Evolutionary conservation across 2,888 invertebrate genomes (phyloP).

Genomic region (Nasonovia ribisnigri): DNA sequence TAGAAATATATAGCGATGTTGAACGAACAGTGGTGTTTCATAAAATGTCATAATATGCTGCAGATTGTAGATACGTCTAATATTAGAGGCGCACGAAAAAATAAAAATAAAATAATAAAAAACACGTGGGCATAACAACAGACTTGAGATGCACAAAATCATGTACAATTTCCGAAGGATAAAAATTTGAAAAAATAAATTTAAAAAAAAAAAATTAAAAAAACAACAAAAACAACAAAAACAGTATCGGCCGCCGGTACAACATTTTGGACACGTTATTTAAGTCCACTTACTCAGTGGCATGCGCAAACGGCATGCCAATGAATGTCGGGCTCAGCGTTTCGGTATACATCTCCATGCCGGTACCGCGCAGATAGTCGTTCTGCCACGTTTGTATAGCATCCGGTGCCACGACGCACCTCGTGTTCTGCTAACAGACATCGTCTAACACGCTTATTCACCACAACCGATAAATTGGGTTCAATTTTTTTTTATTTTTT

Average conservation of each 20-base stretch:
- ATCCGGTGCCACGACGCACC: conserved; percentile 65
- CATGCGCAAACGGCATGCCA: conserved; percentile 99
- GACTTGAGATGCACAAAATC: conserved; percentile 61
- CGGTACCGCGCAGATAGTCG: conserved; percentile 99
- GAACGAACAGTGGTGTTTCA: conserved; percentile 16
- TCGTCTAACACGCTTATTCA: conserved; percentile 65
- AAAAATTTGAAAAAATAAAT: conserved; percentile 6
- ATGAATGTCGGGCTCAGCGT: conserved; percentile 99
- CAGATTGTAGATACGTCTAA: not conserved
- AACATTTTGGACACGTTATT: conserved; percentile 54
- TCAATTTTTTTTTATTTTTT: conserved; percentile 43
- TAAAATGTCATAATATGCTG: conserved; percentile 3
- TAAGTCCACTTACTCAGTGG: conserved; percentile 92
- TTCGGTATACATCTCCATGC: conserved; percentile 99
- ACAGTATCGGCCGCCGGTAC: conserved; percentile 55
- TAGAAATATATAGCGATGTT: not conserved
- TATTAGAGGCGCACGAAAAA: conserved; percentile 49
- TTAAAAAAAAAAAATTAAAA: not conserved
- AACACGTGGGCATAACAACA: conserved; percentile 64
- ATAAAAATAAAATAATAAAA: conserved; percentile 18
- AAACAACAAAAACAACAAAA: conserved; percentile 38
- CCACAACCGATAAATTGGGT: conserved; percentile 46
- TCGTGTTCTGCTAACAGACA: conserved; percentile 65
- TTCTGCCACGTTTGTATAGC: conserved; percentile 99
- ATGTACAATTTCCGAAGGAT: conserved; percentile 32